phyloP scores from a whole-genome alignment of 1,140 invertebrate species.

The Drosophila elegans region DNA sequence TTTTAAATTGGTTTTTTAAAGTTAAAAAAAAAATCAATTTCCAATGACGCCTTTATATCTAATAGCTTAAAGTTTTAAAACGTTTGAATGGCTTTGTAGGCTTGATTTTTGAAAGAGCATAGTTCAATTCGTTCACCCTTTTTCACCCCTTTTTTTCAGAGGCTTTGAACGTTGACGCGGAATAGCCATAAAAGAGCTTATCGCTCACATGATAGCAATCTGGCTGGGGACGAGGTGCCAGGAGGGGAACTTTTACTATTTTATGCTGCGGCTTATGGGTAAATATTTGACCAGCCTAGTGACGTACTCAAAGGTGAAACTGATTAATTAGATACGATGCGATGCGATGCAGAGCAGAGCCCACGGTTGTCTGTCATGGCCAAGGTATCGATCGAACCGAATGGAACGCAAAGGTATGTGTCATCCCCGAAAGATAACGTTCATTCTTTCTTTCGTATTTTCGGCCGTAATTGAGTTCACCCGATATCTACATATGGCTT shows the following conservation, averaged over 20 bases:
- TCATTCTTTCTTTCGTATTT: neutral
- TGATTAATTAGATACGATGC: conserved; percentile 48
- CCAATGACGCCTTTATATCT: too few relatives aligned
- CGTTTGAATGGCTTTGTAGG: neutral
- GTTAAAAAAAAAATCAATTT: too few relatives aligned
- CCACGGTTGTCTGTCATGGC: conserved; percentile 18
- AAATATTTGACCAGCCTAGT: conserved; percentile 30
- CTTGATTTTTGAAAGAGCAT: conserved; percentile 13
- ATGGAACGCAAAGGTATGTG: conserved; percentile 16
- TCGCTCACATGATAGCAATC: conserved; percentile 61
- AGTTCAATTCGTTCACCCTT: neutral
- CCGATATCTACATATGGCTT: conserved; percentile 5
- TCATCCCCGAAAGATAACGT: conserved; percentile 33
- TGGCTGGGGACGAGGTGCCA: conserved; percentile 3
- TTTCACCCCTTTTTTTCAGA: neutral
- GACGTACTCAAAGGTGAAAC: conserved; percentile 43
- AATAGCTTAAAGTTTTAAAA: too few relatives aligned
- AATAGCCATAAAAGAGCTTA: conserved; percentile 54
- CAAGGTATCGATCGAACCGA: conserved; percentile 31
- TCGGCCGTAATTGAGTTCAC: conserved; percentile 8
- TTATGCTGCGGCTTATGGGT: conserved; percentile 36
- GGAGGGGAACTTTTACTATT: conserved; percentile 30
- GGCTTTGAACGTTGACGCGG: conserved; percentile 29
- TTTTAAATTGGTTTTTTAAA: too few relatives aligned
- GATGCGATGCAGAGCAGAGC: conserved; percentile 9